These are phyloP conservation scores for Lepetodrilus schrolli DNA, from an alignment of 2,888 invertebrate species.

Conservation along the genomic window DNA sequence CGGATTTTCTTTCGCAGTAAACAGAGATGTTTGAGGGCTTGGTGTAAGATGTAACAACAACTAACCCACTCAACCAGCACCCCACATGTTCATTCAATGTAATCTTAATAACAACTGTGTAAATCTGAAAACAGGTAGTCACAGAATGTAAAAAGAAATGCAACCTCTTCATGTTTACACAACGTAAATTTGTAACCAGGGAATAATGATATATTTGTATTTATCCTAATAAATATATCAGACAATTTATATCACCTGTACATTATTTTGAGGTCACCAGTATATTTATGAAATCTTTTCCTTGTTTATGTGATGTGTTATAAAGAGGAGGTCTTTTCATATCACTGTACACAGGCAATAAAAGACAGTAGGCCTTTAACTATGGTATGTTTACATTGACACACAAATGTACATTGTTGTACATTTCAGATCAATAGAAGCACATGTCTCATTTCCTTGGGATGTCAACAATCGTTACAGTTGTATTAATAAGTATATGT, in stretches of 20 bases:
- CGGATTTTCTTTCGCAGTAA: background rate
- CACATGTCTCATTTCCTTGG: background rate
- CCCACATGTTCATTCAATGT: background rate
- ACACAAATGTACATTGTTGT: conserved; percentile 7
- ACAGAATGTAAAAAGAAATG: too few relatives aligned
- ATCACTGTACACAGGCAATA: background rate
- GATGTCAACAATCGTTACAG: background rate
- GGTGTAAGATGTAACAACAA: background rate
- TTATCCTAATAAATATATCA: too few relatives aligned
- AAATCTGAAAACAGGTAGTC: background rate
- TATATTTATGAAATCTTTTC: background rate
- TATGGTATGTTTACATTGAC: background rate
- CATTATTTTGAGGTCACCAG: background rate
- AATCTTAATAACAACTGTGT: background rate
- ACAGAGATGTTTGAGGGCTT: background rate
- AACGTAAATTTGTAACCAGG: too few relatives aligned
- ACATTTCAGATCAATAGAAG: background rate
- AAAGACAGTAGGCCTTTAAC: background rate
- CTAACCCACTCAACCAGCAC: background rate
- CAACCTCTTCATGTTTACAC: too few relatives aligned
- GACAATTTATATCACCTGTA: background rate
- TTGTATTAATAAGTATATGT: background rate
- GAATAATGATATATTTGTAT: too few relatives aligned
- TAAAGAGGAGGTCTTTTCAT: background rate
- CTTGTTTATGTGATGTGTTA: background rate